Base-by-base conservation (phyloP, 2,888 invertebrate species). In the Himalopsyche anomala region DNA sequence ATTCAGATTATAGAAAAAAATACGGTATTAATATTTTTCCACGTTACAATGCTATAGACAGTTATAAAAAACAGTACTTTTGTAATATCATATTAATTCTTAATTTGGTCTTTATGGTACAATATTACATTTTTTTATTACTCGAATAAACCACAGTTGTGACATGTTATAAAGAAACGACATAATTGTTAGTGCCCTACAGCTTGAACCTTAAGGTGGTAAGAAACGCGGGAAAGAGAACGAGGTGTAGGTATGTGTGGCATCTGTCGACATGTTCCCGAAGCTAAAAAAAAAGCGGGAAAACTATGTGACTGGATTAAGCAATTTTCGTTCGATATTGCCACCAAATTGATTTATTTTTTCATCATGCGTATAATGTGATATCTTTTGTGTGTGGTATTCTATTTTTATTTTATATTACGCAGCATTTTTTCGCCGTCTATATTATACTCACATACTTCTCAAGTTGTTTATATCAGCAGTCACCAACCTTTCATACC, bases 221-320 rank as follows among this genome's bases (percentile, higher is more conserved):
- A 38, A 51, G 55, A 56, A n/a, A 55, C n/a, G 19, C 54, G 82
- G 36, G 74, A 74, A 51, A 56, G 79, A 82, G 84, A 81, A 81
- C n/a, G 19, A 28, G 51, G 51, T 19, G 45, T 15, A 9, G 12
- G 28, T 51, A 51, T 45, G 62, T 62, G 42, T 36, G 80, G 82
- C 82, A 82, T 69, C 51, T 83, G 85, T 82, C 80, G 85, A 85
- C 87, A 85, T 87, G 87, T 84, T 84, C 82, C 62, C 84, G 83
- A 83, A 83, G 84, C 84, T 84, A 87, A 86, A 87, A 87, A 87
- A 87, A 86, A 86, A 86, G 87, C 82, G 87, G 86, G 54, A 69
- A 87, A 87, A 87, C 87, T 87, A 87, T 86, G 87, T 87, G 87
- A 87, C 87, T 81, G 86, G 87, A 87, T 87, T 87, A 86, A 86